Evolutionary conservation across 1,140 invertebrate species (phyloP), one percentile per base, ranked within the genome.

Genomic region (Alviniconcha marisindica): DNA sequence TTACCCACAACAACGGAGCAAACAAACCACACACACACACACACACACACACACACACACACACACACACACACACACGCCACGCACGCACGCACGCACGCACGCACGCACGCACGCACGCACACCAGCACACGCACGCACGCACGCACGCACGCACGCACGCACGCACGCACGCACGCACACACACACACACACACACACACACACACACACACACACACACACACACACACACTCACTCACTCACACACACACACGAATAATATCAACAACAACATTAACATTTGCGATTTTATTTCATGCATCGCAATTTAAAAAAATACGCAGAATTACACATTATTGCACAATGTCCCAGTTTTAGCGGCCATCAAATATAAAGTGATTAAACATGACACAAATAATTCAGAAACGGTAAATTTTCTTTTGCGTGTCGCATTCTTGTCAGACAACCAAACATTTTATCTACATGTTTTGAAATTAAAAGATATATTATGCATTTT

Each of bases 21-120:
- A 21, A 38, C 36, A 69, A 24, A 69, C 36, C 66, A 56, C 54
- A 60, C 54, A 60, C 54, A 60, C 54, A 60, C 54, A 60, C 54
- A 60, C 54, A 60, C 54, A 60, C 5, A 21, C 5, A 5, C 12
- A 5, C 54, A 60, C 5, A 5, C 54, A 60, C 0, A 60, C 54
- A 60, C 12, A 60, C 54, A 60, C 7, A 7, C 7, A 7, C 18
- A 51, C 18, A 7, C 48, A 51, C 7, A 51, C 7, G 18, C 18
- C 48, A 10, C 7, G 7, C 48, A 51, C 48, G 18, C 63, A 31
- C 69, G 33, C 69, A 71, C 69, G 69, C 69, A 71, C 31, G 33
- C 69, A 33, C 31, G 69, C n/a, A 1, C 69, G 14, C 69, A 40
- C 28, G 1, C 69, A 40, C 63, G 10, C 63, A 33, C 63, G n/a